phyloP scores from a whole-genome alignment of 2,888 invertebrate genomes.

The Hypsopygia costalis region DNA sequence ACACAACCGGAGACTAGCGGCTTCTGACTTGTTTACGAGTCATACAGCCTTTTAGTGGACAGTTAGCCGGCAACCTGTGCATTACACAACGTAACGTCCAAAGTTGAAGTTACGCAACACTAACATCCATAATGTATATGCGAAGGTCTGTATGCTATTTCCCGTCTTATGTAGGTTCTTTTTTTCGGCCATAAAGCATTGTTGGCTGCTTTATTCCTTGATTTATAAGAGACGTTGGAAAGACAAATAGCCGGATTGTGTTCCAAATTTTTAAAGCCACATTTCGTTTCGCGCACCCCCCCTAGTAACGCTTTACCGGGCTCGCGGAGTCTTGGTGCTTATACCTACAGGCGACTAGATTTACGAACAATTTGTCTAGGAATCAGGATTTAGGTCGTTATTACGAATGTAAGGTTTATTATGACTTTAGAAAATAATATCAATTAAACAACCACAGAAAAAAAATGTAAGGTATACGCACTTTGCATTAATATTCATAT shows the following conservation, averaged over 20 bases:
- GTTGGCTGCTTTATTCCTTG: slow-evolving; percentile 84
- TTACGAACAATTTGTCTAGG: background rate
- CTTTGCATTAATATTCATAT: too few species aligned
- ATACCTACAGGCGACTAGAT: slow-evolving; percentile 20
- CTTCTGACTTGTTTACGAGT: too few species aligned
- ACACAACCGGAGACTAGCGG: too few species aligned
- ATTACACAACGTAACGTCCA: slow-evolving; percentile 27
- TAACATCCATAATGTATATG: slow-evolving; percentile 72
- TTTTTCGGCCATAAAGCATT: slow-evolving; percentile 81
- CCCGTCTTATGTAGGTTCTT: slow-evolving; percentile 77
- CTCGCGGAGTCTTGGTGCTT: slow-evolving; percentile 51
- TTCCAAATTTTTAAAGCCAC: slow-evolving; percentile 89
- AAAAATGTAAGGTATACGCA: too few species aligned
- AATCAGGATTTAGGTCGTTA: background rate
- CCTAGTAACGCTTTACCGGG: slow-evolving; percentile 58
- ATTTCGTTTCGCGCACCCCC: slow-evolving; percentile 84
- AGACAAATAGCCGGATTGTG: slow-evolving; percentile 90
- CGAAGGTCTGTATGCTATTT: slow-evolving; percentile 74
- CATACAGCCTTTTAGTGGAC: background rate
- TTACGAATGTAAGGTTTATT: too few species aligned
- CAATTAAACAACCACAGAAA: too few species aligned
- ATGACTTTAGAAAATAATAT: too few species aligned
- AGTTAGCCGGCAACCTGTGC: slow-evolving; percentile 1
- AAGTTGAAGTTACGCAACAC: slow-evolving; percentile 57
- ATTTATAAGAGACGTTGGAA: slow-evolving; percentile 87